Evolutionary conservation across 2,113 vertebrate genomes (phyloP).

Genomic region (Amblyornis subalaris): DNA sequence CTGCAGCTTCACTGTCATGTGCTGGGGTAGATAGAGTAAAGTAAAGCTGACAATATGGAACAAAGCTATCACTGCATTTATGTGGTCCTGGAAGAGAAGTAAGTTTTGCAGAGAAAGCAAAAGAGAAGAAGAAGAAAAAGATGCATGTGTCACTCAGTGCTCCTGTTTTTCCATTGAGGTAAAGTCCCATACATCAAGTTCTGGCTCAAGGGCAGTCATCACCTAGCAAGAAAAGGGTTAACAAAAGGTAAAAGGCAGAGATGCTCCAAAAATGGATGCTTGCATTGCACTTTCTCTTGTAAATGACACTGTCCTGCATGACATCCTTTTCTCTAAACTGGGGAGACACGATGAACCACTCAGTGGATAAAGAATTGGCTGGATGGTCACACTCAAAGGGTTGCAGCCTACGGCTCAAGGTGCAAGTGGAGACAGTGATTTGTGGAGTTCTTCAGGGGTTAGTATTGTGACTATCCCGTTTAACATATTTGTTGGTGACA

Average conservation of each 20-base stretch:
- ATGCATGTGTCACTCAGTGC: background rate
- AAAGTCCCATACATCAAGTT: background rate
- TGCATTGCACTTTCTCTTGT: background rate
- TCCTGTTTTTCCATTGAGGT: background rate
- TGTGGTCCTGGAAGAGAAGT: background rate
- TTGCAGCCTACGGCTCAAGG: background rate
- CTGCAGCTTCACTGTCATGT: background rate
- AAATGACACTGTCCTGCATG: background rate
- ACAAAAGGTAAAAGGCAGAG: background rate
- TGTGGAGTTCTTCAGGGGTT: background rate
- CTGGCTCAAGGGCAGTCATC: background rate
- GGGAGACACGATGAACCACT: background rate
- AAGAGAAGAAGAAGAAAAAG: background rate
- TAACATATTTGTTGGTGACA: background rate
- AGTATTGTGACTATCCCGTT: background rate
- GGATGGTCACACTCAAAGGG: background rate
- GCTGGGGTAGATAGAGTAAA: background rate
- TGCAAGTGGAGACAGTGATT: background rate
- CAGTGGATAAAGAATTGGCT: background rate
- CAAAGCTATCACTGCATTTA: background rate
- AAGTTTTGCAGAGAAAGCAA: background rate
- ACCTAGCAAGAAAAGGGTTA: background rate
- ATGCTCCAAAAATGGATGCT: background rate
- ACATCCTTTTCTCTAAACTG: background rate
- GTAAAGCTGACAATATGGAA: background rate